phyloP scores from a whole-genome alignment of 2,797 vertebrate species.

The Cyclura pinguis region DNA sequence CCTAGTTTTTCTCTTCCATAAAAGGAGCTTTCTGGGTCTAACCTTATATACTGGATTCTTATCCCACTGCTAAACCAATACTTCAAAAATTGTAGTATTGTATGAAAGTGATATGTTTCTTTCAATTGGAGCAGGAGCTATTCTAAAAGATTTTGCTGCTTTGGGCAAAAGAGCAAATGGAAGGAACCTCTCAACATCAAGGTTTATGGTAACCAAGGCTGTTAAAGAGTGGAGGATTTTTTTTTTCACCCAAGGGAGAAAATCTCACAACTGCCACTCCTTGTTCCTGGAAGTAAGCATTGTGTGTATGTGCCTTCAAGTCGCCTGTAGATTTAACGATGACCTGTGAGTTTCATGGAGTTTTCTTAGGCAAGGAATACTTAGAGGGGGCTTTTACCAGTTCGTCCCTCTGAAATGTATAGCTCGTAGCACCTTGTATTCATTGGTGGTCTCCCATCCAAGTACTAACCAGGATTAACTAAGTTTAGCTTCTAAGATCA shows the following conservation, averaged over 20 bases:
- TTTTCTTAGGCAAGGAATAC: too few relatives aligned
- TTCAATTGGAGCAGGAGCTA: background rate
- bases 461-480: too few relatives aligned
- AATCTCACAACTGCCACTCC: background rate
- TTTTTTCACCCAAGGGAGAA: background rate
- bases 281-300: background rate
- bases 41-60: background rate
- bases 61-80: constrained; percentile 1
- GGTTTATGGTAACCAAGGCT: background rate
- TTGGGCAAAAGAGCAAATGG: background rate
- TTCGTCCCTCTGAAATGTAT: too few relatives aligned
- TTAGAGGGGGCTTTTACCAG: too few relatives aligned
- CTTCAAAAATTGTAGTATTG: too few relatives aligned
- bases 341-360: too few relatives aligned
- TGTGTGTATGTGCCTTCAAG: too few relatives aligned
- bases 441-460: too few relatives aligned
- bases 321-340: too few relatives aligned
- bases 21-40: background rate
- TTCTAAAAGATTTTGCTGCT: background rate
- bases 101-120: background rate
- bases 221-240: background rate
- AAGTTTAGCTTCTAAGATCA: too few relatives aligned
- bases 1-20: background rate
- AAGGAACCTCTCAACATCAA: too few relatives aligned
- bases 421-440: too few relatives aligned